Evolutionary conservation across 2,888 invertebrate genomes (phyloP), one percentile per base, ranked within the genome.

Genomic region (Agrochola macilenta): DNA sequence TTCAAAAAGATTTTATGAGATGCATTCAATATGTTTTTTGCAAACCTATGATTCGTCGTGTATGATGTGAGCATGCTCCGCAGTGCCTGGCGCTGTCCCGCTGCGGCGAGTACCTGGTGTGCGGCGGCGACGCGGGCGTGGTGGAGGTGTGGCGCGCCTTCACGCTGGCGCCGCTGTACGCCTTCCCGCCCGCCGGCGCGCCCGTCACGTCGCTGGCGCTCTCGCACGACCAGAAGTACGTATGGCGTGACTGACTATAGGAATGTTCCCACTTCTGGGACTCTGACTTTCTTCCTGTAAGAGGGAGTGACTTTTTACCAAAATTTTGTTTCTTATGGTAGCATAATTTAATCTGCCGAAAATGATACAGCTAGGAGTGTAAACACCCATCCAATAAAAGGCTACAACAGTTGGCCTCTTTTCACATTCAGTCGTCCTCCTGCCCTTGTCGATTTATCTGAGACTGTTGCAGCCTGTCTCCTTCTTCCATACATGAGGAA

Each of bases 121-220:
- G 99, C 89, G 99, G 99, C 85, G 99, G 99, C 26, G 99, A 99
- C 93, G 98, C 98, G 92, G 99, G 99, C 85, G 98, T 99, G 89
- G 99, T 99, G 88, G 99, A 99, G 97, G 99, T 99, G 85, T 99
- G 99, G 99, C 97, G 99, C 93, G 99, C 99, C 76, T 99, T 99
- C 97, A 99, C 99, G 92, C 97, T 99, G 90, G 99, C 99, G 89
- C 98, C 99, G 89, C 98, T 99, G 23, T 99, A 99, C 97, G 99
- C 99, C 88, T 99, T 99, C 97, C 99, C 99, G 91, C 98, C 99
- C 80, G 99, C 99, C 96, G 99, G 99, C 97, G 99, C 99, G 96
- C 98, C 99, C 93, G 99, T 99, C 88, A 97, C 98, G 89, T 99
- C 99, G 74, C 97, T 99, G 87, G 99, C 99, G 85, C 98, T 99